Evolutionary conservation across 37 sponge, comb jelly and placozoan species (phyloP), one percentile per base, ranked within the genome.

Genomic region (Crambe crambe): DNA sequence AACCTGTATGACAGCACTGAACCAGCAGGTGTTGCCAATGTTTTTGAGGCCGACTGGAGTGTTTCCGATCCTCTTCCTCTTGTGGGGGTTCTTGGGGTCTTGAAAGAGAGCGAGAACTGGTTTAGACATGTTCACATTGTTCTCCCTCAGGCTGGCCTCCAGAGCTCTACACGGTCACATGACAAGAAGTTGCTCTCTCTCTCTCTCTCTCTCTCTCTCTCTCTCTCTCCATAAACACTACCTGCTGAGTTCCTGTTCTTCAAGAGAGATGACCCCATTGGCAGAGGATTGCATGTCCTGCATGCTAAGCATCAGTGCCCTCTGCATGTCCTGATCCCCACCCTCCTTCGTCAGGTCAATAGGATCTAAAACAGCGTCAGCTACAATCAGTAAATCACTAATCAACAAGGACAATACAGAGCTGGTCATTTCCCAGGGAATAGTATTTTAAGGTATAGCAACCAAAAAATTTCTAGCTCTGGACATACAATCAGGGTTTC

Each of bases 1-100:
- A 21, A 91, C 93, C 93, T 92, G 93, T 54, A 92, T 85, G 20
- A 88, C 93, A 6, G 88, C 85, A 72, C 77, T 84, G 68, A 92
- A 92, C 93, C 93, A 92, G 74, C 93, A 92, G 18, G 89, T 88
- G 66, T 92, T 92, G 42, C 93, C 93, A 21, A 92, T 73, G 80
- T 92, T 92, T 78, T 92, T 92, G 34, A 92, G 73, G 5, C 93
- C 93, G 1, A 92, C 90, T 4, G 90, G 86, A 26, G 68, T 71
- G 9, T 60, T 25, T 26, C 81, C 86, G 54, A 39, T 31, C 32
- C 90, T 67, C 83, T 74, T 54, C 54, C 85, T 76, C 68, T 92
- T 89, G 67, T 88, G 78, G 21, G 93, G 93, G 41, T 92, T 92
- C 47, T 80, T 81, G 34, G 92, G 87, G 51, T 91, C 92, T 3